phyloP scores from a whole-genome alignment of 37 sponge, comb jelly and placozoan genomes.

The Petrosia ficiformis region DNA sequence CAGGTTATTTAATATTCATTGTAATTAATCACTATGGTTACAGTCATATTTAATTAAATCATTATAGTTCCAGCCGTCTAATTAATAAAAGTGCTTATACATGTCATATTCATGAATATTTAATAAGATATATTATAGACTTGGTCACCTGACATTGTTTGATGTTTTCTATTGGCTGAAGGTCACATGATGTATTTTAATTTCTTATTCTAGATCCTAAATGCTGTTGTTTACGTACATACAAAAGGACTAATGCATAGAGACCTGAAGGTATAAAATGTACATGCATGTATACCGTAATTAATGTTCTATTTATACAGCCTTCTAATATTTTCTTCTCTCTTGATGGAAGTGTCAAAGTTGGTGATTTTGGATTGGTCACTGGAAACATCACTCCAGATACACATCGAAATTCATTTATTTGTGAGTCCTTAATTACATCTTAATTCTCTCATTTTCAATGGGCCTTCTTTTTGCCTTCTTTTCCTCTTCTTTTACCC shows the following conservation, averaged over 20 bases:
- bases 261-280: constrained; percentile 68
- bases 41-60: background rate
- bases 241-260: constrained; percentile 83
- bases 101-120: background rate
- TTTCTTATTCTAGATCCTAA: constrained; percentile 46
- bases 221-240: constrained; percentile 90
- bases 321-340: constrained; percentile 94
- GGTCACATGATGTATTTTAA: too few species aligned
- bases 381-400: constrained; percentile 41
- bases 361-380: constrained; percentile 95
- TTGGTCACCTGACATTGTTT: too few species aligned
- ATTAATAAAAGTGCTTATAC: background rate
- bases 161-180: too few species aligned
- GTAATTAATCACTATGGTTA: background rate
- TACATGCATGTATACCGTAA: background rate
- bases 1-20: constrained; percentile 37
- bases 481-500: background rate
- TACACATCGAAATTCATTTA: constrained; percentile 15
- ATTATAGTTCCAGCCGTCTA: background rate
- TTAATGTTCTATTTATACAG: constrained; percentile 18
- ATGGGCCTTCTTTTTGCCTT: background rate
- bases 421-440: background rate
- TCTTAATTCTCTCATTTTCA: too few species aligned
- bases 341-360: constrained; percentile 78
- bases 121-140: background rate